Base-by-base conservation (phyloP, 2,888 invertebrate genomes). In the Prenolepis imparis region DNA sequence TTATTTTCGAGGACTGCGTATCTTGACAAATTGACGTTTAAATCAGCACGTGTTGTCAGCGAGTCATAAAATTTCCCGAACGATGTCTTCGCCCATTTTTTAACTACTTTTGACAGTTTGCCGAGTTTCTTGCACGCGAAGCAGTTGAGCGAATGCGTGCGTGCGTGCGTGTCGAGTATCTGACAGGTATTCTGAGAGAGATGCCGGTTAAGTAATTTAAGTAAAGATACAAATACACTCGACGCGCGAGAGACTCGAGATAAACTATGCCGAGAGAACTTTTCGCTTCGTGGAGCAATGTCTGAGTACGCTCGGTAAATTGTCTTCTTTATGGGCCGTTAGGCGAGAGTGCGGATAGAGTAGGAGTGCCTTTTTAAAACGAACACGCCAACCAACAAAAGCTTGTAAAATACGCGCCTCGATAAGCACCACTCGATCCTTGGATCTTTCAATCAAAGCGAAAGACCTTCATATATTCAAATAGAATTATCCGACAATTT, bases 151-250 rank as follows among this genome's bases (percentile, higher is more conserved):
- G 28, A 59, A 36, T 75, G 44, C 55, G 55, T 24, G n/a, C 48
- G 32, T 36, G 77, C 77, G 68, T 77, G 59, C 44, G 44, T 72
- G 44, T 72, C 44, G 78, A 72, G 24, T 61, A 41, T 18, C 44
- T 15, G 44, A 15, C 57, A 32, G 57, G 44, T 44, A 28, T 44
- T 59, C 28, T 15, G 24, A 44, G 77, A 75, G 67, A 52, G n/a
- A 52, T 72, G 78, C 59, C 72, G 72, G 78, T 68, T 78, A 78
- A 78, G 59, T 78, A 78, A 78, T 78, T 78, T 72, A 78, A 78
- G 78, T 57, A 72, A 70, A 44, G 78, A 78, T 72, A 78, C 78
- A 78, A 78, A 78, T 77, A 75, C 48, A 52, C 77, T 70, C 70
- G 57, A 59, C 57, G 36, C 36, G 36, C 28, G 9, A 18, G 74